Percentiles rank a stretch among this genome's conserved stretches.
These are phyloP conservation scores for Chionodraco myersi DNA, from an alignment of 2,113 vertebrate species.

Conservation along the genomic window DNA sequence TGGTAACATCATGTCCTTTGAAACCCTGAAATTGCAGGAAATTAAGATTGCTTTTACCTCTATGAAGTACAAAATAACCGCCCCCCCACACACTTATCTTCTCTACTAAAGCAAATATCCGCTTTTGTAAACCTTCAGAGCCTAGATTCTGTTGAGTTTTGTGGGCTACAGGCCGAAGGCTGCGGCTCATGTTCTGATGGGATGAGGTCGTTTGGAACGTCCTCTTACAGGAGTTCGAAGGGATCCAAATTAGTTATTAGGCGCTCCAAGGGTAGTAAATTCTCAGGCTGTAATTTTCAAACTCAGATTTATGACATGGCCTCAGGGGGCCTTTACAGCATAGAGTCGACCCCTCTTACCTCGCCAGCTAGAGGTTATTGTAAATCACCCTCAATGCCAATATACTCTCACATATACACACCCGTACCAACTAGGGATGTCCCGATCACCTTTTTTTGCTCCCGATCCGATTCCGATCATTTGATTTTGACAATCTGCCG, in stretches of 20 bases:
- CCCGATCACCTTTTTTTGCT: too few relatives aligned
- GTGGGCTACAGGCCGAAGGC: conserved; percentile 7
- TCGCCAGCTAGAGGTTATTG: conserved; percentile 56
- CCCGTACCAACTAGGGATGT: conserved; percentile 7
- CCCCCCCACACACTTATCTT: neutral
- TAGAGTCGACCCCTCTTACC: conserved; percentile 52
- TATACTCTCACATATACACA: conserved; percentile 20
- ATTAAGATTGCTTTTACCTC: neutral
- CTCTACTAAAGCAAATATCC: neutral
- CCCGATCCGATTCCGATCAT: too few relatives aligned
- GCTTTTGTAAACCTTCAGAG: neutral
- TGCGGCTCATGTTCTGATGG: neutral
- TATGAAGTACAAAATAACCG: neutral
- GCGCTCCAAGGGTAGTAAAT: conserved; percentile 63
- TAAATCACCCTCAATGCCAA: conserved; percentile 64
- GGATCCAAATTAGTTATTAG: conserved; percentile 74
- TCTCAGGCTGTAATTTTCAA: conserved; percentile 63
- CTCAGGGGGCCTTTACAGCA: conserved; percentile 63
- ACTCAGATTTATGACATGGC: conserved; percentile 61
- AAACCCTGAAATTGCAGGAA: neutral
- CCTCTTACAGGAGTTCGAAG: conserved; percentile 35
- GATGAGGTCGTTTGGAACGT: neutral
- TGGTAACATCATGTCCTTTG: neutral
- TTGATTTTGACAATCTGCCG: too few relatives aligned
- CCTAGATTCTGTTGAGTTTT: neutral